phyloP scores from a whole-genome alignment of 2,797 vertebrate genomes.

The Gambusia yucatana region DNA sequence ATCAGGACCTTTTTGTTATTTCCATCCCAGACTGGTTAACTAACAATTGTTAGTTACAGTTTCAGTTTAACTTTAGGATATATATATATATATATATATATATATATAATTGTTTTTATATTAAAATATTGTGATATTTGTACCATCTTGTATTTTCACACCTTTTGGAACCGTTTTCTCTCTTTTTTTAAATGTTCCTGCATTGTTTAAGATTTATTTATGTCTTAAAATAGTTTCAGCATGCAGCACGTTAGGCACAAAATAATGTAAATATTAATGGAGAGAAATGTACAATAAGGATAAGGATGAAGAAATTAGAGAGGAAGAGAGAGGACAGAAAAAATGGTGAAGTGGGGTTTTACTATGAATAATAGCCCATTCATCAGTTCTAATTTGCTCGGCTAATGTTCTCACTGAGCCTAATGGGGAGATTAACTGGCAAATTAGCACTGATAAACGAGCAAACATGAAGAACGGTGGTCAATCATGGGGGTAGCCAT shows the following conservation, averaged over 20 bases:
- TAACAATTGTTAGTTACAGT: constrained; percentile 23
- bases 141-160: background rate
- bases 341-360: constrained; percentile 43
- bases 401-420: constrained; percentile 74
- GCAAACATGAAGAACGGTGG: constrained; percentile 65
- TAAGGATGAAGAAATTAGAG: constrained; percentile 5
- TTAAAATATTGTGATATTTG: background rate
- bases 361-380: constrained; percentile 72
- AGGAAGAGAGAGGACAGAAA: constrained; percentile 2
- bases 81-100: background rate
- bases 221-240: constrained; percentile 5
- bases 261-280: background rate
- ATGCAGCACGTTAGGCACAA: background rate
- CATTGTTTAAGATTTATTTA: background rate
- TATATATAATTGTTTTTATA: background rate
- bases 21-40: constrained; percentile 26
- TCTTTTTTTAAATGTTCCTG: background rate
- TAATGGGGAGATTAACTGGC: constrained; percentile 73
- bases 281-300: constrained; percentile 20
- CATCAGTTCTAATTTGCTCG: constrained; percentile 72
- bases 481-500: constrained; percentile 62
- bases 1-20: constrained; percentile 28
- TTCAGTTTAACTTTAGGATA: background rate
- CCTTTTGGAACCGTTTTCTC: background rate
- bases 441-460: constrained; percentile 77